phyloP scores from a whole-genome alignment of 64 coral and sea anemone genomes.

The Stichodactyla helianthus region DNA sequence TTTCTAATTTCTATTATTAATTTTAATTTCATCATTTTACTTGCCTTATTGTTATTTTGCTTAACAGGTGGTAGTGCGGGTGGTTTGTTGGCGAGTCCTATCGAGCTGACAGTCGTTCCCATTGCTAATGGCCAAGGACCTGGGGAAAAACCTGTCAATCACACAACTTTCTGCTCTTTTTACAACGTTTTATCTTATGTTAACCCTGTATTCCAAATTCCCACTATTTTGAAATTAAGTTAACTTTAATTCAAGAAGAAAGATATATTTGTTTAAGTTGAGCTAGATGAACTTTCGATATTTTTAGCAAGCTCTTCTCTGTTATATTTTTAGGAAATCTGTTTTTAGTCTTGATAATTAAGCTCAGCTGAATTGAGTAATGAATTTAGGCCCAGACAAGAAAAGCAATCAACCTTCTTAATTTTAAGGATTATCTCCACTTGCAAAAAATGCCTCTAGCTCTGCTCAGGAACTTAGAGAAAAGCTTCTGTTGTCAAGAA shows the following conservation, averaged over 20 bases:
- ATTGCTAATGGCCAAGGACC: constrained; percentile 32
- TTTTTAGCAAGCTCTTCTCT: not conserved
- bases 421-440: too few relatives aligned
- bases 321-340: too few relatives aligned
- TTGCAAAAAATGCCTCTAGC: too few relatives aligned
- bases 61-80: constrained; percentile 89
- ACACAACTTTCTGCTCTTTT: not conserved
- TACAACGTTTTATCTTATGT: not conserved
- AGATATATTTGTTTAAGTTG: not conserved
- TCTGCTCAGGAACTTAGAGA: too few relatives aligned
- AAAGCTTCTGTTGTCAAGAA: too few relatives aligned
- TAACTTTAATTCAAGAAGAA: too few relatives aligned
- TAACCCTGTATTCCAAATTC: not conserved
- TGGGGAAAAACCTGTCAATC: not conserved
- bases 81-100: constrained; percentile 75
- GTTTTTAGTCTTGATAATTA: too few relatives aligned
- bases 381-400: too few relatives aligned
- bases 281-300: not conserved
- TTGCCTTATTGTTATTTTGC: constrained; percentile 61
- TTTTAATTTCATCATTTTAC: not conserved
- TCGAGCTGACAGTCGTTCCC: constrained; percentile 79
- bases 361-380: too few relatives aligned
- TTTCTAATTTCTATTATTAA: not conserved
- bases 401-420: too few relatives aligned
- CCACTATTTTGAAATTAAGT: too few relatives aligned